Percentiles rank a stretch among this genome's conserved stretches.
Conservation (phyloP, 92 coral and sea anemone genomes). For the Chrysogorgia sp. region DNA sequence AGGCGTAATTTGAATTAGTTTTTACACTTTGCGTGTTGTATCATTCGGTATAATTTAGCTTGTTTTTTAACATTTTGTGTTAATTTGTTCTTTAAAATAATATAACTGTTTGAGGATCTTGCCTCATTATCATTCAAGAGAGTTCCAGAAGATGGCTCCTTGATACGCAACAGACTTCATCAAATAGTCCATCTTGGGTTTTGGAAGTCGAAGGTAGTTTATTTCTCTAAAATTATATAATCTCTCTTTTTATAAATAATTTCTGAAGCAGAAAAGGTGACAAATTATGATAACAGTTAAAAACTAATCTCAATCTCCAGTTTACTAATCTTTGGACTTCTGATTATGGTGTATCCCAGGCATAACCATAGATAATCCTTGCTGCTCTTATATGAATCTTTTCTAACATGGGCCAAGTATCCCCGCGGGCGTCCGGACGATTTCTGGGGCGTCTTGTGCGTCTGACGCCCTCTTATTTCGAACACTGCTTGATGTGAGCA, state of each 20-base stretch:
- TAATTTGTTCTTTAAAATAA: neutral
- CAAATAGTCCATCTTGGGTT: constrained; percentile 35
- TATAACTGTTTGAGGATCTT: neutral
- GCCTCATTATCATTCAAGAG: constrained; percentile 26
- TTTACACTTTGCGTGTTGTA: no score
- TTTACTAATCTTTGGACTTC: neutral
- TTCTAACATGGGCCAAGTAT: no score
- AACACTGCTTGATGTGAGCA: no score
- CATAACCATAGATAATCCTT: constrained; percentile 38
- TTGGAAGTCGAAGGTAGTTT: constrained; percentile 7
- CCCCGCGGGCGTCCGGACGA: no score
- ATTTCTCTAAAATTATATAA: constrained; percentile 6
- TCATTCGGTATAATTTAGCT: no score
- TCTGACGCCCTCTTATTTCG: no score
- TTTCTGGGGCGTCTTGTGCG: no score
- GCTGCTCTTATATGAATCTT: constrained; percentile 44
- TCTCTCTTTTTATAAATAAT: neutral
- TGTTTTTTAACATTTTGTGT: neutral
- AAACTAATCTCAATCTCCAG: neutral
- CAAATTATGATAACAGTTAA: neutral
- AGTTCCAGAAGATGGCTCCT: constrained; percentile 28
- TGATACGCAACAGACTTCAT: constrained; percentile 24
- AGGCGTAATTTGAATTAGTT: no score
- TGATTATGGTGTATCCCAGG: constrained; percentile 27
- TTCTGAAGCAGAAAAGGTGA: neutral